These are phyloP conservation scores for Athene noctua DNA, from an alignment of 2,113 vertebrate species.

Conservation along the genomic window DNA sequence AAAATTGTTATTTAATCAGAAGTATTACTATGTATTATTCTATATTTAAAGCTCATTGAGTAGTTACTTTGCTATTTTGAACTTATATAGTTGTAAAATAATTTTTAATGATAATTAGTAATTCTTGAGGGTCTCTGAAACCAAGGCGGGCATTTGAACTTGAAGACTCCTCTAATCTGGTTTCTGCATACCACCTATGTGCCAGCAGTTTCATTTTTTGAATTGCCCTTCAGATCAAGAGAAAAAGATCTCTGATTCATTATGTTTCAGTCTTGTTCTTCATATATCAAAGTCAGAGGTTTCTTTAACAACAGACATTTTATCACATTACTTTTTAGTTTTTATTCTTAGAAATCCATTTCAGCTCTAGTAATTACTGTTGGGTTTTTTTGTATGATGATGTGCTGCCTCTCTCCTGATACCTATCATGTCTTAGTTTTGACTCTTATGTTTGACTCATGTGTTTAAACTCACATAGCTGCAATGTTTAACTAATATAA, in stretches of 20 bases:
- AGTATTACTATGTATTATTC: conserved; percentile 6
- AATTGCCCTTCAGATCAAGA: not conserved
- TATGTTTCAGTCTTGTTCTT: not conserved
- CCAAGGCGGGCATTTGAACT: not conserved
- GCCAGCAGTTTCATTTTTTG: not conserved
- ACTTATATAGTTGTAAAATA: not conserved
- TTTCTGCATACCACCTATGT: not conserved
- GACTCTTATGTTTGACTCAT: not conserved
- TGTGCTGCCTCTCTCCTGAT: not conserved
- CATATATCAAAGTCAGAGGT: not conserved
- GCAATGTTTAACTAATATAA: not conserved
- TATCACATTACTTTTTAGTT: not conserved
- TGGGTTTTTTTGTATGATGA: not conserved
- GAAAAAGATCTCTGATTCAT: not conserved
- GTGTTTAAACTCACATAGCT: not conserved
- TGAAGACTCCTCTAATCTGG: not conserved
- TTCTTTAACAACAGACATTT: not conserved
- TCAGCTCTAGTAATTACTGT: not conserved
- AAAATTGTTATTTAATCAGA: conserved; percentile 33
- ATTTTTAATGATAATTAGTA: not conserved
- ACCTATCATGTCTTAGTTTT: not conserved
- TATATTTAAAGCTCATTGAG: not conserved
- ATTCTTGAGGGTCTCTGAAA: not conserved
- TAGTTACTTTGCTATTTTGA: not conserved
- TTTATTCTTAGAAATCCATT: conserved; percentile 7